These are phyloP conservation scores for Siniperca knerii DNA, from an alignment of 2,113 vertebrate species.

Conservation along the genomic window DNA sequence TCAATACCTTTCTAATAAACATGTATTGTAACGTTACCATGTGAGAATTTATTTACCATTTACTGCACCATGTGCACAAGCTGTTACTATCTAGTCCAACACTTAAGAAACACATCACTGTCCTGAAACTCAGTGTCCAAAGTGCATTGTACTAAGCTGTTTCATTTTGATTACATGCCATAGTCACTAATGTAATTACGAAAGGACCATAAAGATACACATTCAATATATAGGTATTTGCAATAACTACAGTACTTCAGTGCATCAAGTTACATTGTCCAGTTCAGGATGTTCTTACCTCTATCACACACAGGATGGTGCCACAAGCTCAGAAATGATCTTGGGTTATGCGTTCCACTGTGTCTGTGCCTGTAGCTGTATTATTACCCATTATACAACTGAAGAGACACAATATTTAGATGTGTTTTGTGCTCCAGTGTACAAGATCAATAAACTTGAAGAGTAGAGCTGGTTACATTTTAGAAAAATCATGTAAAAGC, in stretches of 20 bases:
- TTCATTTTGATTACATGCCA: not conserved
- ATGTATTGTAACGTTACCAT: not conserved
- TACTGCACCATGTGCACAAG: not conserved
- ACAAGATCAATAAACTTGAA: too few species aligned
- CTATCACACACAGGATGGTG: conserved; percentile 45
- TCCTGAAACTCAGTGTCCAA: not conserved
- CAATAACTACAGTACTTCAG: not conserved
- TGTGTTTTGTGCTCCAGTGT: not conserved
- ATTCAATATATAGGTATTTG: not conserved
- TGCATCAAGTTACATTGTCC: not conserved
- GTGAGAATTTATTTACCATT: not conserved
- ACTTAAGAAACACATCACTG: not conserved
- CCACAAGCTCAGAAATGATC: conserved; percentile 13
- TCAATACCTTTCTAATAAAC: conserved; percentile 13
- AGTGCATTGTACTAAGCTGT: not conserved
- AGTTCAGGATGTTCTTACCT: not conserved
- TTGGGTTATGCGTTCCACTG: not conserved
- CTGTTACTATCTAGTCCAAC: not conserved
- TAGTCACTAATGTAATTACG: not conserved
- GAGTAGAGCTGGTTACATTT: not conserved
- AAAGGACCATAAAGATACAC: not conserved
- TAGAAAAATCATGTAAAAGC: not conserved
- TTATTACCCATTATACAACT: too few species aligned
- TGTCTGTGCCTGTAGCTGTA: not conserved
- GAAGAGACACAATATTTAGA: not conserved